Evolutionary conservation across 2,888 invertebrate genomes (phyloP).

Genomic region (Mesorhabditis spiculigera): DNA sequence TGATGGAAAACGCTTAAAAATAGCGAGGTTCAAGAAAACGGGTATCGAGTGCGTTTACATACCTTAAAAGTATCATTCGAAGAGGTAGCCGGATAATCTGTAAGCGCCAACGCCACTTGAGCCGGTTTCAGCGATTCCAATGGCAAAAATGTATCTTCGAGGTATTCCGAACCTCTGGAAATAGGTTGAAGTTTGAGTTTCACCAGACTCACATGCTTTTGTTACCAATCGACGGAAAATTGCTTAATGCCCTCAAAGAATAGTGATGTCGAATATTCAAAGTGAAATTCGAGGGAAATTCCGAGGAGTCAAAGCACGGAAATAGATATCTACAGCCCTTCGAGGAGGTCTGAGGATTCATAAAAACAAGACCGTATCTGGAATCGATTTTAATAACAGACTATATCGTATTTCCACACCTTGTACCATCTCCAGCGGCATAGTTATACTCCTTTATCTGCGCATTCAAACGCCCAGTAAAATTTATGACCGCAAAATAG

Average conservation of each 20-base stretch:
- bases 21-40: no score
- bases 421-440: background rate
- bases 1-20: background rate
- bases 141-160: background rate
- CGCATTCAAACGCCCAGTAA: background rate
- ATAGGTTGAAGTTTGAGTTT: background rate
- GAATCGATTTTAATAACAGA: background rate
- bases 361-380: background rate
- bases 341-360: background rate
- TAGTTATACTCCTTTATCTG: background rate
- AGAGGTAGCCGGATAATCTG: background rate
- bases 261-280: conserved; percentile 1
- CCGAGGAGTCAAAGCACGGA: conserved; percentile 26
- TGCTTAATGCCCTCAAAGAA: background rate
- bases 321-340: conserved; percentile 23
- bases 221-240: background rate
- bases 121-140: background rate
- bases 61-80: conserved; percentile 6
- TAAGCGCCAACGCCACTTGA: background rate
- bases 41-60: background rate
- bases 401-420: no score
- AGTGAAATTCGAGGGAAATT: conserved; percentile 15
- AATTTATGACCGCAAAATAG: background rate
- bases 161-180: background rate
- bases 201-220: background rate